phyloP scores from a whole-genome alignment of 2,113 vertebrate genomes.

The Polypterus senegalus region DNA sequence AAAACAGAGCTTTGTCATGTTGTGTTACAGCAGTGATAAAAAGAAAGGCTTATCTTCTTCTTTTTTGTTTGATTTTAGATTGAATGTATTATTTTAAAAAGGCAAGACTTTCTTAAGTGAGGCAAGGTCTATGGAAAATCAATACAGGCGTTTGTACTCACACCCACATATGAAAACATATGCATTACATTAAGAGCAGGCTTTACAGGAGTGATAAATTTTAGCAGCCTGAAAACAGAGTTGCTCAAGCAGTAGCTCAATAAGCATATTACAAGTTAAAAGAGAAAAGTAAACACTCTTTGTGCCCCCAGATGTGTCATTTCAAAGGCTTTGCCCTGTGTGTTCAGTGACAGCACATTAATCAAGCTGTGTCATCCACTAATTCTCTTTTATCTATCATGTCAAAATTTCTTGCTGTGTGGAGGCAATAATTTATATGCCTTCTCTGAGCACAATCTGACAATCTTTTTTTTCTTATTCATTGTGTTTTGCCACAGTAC shows the following conservation, averaged over 20 bases:
- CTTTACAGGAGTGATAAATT: not conserved
- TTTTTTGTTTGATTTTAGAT: too few species aligned
- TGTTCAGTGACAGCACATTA: not conserved
- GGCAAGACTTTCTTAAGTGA: too few species aligned
- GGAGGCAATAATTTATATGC: not conserved
- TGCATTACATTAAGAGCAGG: too few species aligned
- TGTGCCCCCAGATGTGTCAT: not conserved
- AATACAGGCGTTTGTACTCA: too few species aligned
- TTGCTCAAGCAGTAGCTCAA: not conserved
- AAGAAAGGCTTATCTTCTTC: too few species aligned
- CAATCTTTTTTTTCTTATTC: not conserved
- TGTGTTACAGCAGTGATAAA: too few species aligned
- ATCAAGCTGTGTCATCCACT: not conserved
- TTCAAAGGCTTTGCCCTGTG: not conserved
- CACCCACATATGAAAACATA: too few species aligned
- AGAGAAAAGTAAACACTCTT: not conserved
- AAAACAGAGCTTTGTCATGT: too few species aligned
- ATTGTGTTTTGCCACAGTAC: not conserved
- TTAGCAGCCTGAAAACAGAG: not conserved
- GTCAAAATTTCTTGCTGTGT: not conserved
- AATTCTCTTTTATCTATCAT: not conserved
- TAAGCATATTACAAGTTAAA: not conserved
- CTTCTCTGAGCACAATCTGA: not conserved
- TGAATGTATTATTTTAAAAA: too few species aligned
- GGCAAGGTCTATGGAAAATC: too few species aligned